Evolutionary conservation across 2,113 vertebrate species (phyloP).

Genomic region (Aramus guarauna): DNA sequence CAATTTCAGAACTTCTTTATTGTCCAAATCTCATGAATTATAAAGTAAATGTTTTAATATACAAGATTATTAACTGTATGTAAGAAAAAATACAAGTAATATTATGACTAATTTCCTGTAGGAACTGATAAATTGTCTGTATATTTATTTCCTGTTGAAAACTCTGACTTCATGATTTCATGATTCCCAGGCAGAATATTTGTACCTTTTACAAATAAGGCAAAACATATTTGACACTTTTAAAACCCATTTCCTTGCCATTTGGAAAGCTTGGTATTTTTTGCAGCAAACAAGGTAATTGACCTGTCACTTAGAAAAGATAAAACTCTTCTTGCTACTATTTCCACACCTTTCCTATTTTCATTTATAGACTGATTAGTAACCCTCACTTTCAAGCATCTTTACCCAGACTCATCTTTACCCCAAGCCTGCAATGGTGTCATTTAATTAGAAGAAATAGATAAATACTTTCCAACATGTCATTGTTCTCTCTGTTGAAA

Average conservation of each 20-base stretch:
- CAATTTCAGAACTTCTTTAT: slow-evolving; percentile 34
- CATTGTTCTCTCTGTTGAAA: background rate
- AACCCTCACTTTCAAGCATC: background rate
- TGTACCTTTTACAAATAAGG: background rate
- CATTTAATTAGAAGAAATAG: background rate
- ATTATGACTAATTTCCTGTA: slow-evolving; percentile 40
- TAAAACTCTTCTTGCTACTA: background rate
- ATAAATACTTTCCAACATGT: background rate
- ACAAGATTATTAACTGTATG: slow-evolving; percentile 19
- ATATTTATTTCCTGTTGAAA: slow-evolving; percentile 34
- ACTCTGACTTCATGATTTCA: slow-evolving; percentile 15
- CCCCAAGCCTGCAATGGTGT: background rate
- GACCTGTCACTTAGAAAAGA: background rate
- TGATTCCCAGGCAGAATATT: background rate
- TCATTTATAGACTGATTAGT: background rate
- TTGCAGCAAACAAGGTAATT: background rate
- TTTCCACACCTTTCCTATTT: background rate
- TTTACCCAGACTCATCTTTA: background rate
- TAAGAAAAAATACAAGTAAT: slow-evolving; percentile 41
- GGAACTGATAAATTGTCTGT: slow-evolving; percentile 20
- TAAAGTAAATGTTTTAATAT: slow-evolving; percentile 44
- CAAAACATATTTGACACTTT: background rate
- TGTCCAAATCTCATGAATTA: slow-evolving; percentile 49
- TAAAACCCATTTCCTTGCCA: background rate
- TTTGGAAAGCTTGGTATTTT: background rate